Base-by-base conservation (phyloP, 2,797 vertebrate genomes). In the Galaxias olidus region DNA sequence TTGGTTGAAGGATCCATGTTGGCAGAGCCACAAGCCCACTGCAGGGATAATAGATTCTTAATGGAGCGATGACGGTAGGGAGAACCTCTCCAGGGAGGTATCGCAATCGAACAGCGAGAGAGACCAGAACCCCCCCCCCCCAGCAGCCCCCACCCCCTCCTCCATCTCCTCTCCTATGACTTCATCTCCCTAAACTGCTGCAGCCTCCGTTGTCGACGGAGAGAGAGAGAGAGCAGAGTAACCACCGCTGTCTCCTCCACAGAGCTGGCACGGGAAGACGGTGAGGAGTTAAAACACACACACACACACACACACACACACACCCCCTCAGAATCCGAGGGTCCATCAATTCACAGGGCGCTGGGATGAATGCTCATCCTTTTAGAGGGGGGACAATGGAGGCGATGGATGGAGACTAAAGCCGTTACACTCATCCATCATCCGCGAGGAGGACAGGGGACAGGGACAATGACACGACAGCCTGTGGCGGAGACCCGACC, bases 21-120 rank as follows among this genome's bases (percentile, higher is more conserved):
- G 70, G 79, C 86, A 84, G 79, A 82, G 83, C 80, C 81, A 83
- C 83, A 84, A 85, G 77, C 73, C 85, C 74, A 74, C 82, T 82
- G 75, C 78, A 87, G 75, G 77, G 82, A 88, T 92, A 91, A 93
- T 86, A 85, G 90, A 90, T 92, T 90, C 91, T 86, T 88, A 91
- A 90, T 90, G 85, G 85, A 84, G 72, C 75, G 42, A 84, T 86
- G 84, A 89, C 84, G 84, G 87, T 86, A 90, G 89, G 83, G 74
- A 79, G 83, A 90, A 77, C 81, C 86, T 90, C 92, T 88, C 88
- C 20, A 65, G 90, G 88, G 89, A 91, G 63, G 75, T 75, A 86
- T 86, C 79, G 83, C 55, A 64, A 83, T 87, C 76, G 45, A 88
- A 86, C 66, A 79, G 79, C 63, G 73, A 88, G 85, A 84, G 78